Percentiles rank a stretch among this genome's conserved stretches.
Evolutionary conservation across 37 sponge, comb jelly and placozoan species (phyloP).

Genomic region (Beroe forskalii): DNA sequence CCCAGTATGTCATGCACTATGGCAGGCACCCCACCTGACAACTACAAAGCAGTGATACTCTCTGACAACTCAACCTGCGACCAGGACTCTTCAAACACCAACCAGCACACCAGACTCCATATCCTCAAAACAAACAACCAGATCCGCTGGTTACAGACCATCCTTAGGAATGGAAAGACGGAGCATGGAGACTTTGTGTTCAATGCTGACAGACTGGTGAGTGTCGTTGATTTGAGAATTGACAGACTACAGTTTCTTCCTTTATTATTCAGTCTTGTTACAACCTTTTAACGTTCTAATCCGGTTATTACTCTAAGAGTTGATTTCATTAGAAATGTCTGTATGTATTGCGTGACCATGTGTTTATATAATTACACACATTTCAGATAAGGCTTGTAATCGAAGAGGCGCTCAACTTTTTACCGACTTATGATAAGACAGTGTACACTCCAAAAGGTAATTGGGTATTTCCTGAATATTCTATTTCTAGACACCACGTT

Average conservation of each 20-base stretch:
- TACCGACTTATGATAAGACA: slow-evolving; percentile 70
- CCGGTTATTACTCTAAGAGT: too few relatives aligned
- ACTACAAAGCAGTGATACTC: background rate
- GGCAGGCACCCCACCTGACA: slow-evolving; percentile 60
- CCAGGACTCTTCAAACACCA: background rate
- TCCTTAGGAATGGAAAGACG: slow-evolving; percentile 29
- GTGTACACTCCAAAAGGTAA: slow-evolving; percentile 87
- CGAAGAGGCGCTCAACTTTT: slow-evolving; percentile 85
- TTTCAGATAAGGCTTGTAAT: slow-evolving; percentile 85
- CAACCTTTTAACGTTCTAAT: too few relatives aligned
- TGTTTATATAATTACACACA: too few relatives aligned
- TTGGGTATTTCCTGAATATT: too few relatives aligned
- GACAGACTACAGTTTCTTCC: too few relatives aligned
- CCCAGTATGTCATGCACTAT: background rate
- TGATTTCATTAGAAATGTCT: too few relatives aligned
- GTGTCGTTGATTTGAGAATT: too few relatives aligned
- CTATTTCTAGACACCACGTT: too few relatives aligned
- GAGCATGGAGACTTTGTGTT: slow-evolving; percentile 55
- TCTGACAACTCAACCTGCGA: background rate
- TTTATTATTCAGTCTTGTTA: too few relatives aligned
- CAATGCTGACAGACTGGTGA: slow-evolving; percentile 57
- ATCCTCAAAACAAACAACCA: slow-evolving; percentile 46
- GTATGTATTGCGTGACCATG: too few relatives aligned
- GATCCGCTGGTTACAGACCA: slow-evolving; percentile 45
- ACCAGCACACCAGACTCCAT: background rate